Evolutionary conservation across 2,797 vertebrate species (phyloP), one percentile per base, ranked within the genome.

Genomic region (Hydrophis major): DNA sequence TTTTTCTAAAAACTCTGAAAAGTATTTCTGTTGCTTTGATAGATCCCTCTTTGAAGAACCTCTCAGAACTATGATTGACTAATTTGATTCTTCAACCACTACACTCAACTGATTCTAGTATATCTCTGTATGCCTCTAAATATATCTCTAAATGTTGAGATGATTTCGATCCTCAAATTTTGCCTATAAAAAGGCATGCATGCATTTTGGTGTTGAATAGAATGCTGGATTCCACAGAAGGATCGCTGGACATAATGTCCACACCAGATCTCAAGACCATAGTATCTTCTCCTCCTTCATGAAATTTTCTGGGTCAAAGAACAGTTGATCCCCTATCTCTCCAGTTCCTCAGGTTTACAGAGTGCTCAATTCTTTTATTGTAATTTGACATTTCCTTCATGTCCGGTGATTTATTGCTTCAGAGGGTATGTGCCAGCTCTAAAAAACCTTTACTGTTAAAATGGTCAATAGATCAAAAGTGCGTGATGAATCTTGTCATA

Each of bases 401-500:
- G 69, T 14, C 59, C 59, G 5, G 56, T 78, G 88, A 92, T 92
- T 88, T 83, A 93, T 63, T 32, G 57, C 55, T 55, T 87, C 18
- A 50, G 63, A 2, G 50, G 4, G 2, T 66, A 7, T 57, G 20
- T 56, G 53, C 0, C 27, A 83, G 86, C n/a, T 86, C 5, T 6
- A 37, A 92, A 53, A 63, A 57, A 78, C n/a, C 89, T 90, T 53
- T 69, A 78, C 56, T 0, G 0, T 1, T 1, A 50, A 0, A 53
- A n/a, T 32, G 28, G 59, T 87, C 90, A 91, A 4, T 0, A 0
- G 0, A 86, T 25, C 20, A 60, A 90, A 87, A 0, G 1, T 50
- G 60, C 13, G 0, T 0, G 1, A n/a, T 20, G 93, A 94, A 93
- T 5, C 89, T 94, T 89, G 89, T 4, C 88, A 37, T 20, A 0